These are phyloP conservation scores for Tetramorium bicarinatum DNA, from an alignment of 2,888 invertebrate genomes.

Conservation along the genomic window DNA sequence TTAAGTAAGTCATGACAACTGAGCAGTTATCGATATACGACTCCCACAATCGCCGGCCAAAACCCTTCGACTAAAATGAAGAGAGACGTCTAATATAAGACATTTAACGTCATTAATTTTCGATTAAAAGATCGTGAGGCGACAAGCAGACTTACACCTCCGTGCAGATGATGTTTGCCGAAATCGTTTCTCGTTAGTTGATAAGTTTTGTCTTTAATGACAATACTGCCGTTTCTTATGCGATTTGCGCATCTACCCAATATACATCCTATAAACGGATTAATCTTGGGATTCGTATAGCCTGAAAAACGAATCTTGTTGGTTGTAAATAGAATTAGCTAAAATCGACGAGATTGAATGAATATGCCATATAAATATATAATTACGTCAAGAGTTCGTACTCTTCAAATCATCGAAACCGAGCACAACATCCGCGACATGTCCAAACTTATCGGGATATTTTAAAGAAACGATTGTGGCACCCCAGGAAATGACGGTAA, in stretches of 20 bases:
- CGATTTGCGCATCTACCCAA: conserved; percentile 95
- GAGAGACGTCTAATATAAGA: neutral
- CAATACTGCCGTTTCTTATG: conserved; percentile 91
- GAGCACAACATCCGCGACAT: conserved; percentile 91
- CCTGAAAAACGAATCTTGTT: conserved; percentile 85
- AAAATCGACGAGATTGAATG: neutral
- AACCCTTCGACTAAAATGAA: conserved; percentile 75
- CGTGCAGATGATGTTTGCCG: conserved; percentile 90
- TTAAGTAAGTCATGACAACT: conserved; percentile 86
- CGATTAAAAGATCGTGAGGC: neutral
- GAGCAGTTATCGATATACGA: conserved; percentile 85
- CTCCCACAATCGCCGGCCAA: conserved; percentile 86
- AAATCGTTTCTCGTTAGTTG: conserved; percentile 91
- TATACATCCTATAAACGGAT: conserved; percentile 95
- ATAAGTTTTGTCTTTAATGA: conserved; percentile 90
- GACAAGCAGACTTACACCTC: conserved; percentile 91
- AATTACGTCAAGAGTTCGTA: conserved; percentile 70
- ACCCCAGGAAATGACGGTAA: conserved; percentile 92
- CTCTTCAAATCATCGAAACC: conserved; percentile 94
- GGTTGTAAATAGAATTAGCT: neutral
- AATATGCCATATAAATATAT: neutral
- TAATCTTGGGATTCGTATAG: conserved; percentile 88
- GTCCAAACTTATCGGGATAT: conserved; percentile 91
- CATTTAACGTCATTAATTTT: neutral
- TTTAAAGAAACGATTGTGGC: conserved; percentile 93